Evolutionary conservation across 2,888 invertebrate genomes (phyloP).

Genomic region (Pycnomerus fuliginosus): DNA sequence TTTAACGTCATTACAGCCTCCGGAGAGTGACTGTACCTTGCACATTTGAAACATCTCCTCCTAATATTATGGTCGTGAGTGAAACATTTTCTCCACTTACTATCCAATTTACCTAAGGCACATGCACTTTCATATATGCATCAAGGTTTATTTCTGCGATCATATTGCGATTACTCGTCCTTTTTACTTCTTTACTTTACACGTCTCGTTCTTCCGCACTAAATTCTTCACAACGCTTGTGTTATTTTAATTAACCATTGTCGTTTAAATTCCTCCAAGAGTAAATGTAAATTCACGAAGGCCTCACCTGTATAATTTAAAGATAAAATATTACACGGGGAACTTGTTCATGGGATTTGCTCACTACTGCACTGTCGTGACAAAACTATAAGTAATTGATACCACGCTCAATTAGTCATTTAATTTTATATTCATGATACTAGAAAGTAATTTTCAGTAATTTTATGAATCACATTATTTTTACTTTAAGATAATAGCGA

Average conservation of each 20-base stretch:
- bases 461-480: slow-evolving; percentile 21
- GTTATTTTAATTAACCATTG: too few species aligned
- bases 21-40: too few species aligned
- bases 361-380: slow-evolving; percentile 20
- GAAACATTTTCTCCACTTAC: slow-evolving; percentile 27
- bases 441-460: slow-evolving; percentile 23
- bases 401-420: slow-evolving; percentile 18
- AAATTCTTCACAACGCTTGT: slow-evolving; percentile 1
- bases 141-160: slow-evolving; percentile 25
- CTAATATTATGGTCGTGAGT: slow-evolving; percentile 27
- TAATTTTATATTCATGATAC: slow-evolving; percentile 20
- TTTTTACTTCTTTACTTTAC: slow-evolving; percentile 18
- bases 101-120: slow-evolving; percentile 26
- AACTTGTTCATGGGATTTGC: slow-evolving; percentile 8
- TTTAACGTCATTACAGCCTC: too few species aligned
- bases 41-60: slow-evolving; percentile 24
- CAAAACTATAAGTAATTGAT: slow-evolving; percentile 20
- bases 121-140: slow-evolving; percentile 26
- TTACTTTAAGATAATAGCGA: slow-evolving; percentile 6
- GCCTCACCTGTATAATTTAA: too few species aligned
- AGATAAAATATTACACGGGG: too few species aligned
- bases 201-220: slow-evolving; percentile 11
- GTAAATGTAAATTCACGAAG: too few species aligned
- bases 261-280: too few species aligned
- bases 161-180: slow-evolving; percentile 23